These are phyloP conservation scores for Stenopsyche tienmushanensis DNA, from an alignment of 1,140 invertebrate genomes.

Conservation along the genomic window DNA sequence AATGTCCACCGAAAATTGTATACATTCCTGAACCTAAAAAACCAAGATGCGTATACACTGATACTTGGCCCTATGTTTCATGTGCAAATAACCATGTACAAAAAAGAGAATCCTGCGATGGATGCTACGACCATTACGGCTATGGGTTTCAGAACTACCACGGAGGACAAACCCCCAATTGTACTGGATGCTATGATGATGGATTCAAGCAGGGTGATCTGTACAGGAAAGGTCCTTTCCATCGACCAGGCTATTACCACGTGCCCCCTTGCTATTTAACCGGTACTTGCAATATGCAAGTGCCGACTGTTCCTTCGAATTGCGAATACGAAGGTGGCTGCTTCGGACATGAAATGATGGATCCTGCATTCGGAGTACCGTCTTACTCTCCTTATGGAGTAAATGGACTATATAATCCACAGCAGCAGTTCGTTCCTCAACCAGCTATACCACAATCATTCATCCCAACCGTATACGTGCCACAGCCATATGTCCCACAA, in stretches of 20 bases:
- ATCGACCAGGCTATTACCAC: constrained; percentile 39
- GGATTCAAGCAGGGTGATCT: constrained; percentile 28
- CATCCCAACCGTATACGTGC: neutral
- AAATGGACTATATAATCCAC: neutral
- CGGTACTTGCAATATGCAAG: neutral
- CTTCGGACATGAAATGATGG: constrained; percentile 33
- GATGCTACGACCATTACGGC: constrained; percentile 41
- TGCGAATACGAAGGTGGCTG: constrained; percentile 17
- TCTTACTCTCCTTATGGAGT: constrained; percentile 32
- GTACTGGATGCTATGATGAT: constrained; percentile 38
- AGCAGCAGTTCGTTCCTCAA: neutral
- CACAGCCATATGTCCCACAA: constrained; percentile 7
- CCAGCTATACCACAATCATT: neutral
- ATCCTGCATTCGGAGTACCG: constrained; percentile 32
- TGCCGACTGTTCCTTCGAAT: neutral
- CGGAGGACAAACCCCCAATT: constrained; percentile 23
- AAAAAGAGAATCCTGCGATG: constrained; percentile 20
- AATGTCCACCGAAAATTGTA: constrained; percentile 25
- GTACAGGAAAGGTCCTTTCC: constrained; percentile 38
- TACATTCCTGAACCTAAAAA: constrained; percentile 35
- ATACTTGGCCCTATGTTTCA: constrained; percentile 35
- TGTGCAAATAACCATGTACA: constrained; percentile 15
- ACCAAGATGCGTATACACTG: constrained; percentile 28
- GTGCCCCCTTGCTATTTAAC: constrained; percentile 25
- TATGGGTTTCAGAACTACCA: constrained; percentile 33